Evolutionary conservation across 1,140 invertebrate species (phyloP), one percentile per base, ranked within the genome.

Genomic region (Euura lappo): DNA sequence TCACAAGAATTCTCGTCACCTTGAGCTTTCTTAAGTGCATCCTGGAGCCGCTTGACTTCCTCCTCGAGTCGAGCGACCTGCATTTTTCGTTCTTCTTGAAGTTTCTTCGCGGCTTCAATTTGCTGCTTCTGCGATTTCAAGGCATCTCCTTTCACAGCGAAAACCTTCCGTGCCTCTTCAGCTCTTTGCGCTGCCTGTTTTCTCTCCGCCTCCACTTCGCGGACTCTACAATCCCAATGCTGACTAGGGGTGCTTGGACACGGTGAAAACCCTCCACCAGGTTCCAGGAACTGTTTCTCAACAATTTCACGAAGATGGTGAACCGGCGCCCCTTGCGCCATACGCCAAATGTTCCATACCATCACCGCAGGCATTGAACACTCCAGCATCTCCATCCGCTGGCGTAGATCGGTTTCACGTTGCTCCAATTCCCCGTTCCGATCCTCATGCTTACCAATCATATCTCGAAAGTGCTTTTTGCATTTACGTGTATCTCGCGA

Each of bases 301-400:
- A 87, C 44, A 10, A 81, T 67, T 3, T 74, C 72, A 60, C 1
- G 75, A 11, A 73, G 10, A 69, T 11, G 76, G 71, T 44, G 72
- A 44, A 45, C 72, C 46, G 51, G 44, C 4, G 45, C 69, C n/a
- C 71, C 60, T 71, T 76, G 73, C 0, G 77, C 44, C 76, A 77
- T 82, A 65, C 81, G 80, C 81, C 83, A 88, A 45, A 92, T 87
- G 74, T 92, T 91, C 87, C 88, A 93, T 42, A 91, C 86, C 71
- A 93, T 88, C 51, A 94, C 79, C 0, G 91, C 89, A 0, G 93
- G 93, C 72, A 94, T 87, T 0, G 91, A 90, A 68, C 88, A 89
- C 74, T 93, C 89, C 64, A 94, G 81, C 71, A 91, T 88, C 71
- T 92, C 88, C 43, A 93, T 73, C 60, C 92, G 88, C 28, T 89